Conservation (phyloP, 1,140 invertebrate genomes). For the Trinorchestia longiramus region DNA sequence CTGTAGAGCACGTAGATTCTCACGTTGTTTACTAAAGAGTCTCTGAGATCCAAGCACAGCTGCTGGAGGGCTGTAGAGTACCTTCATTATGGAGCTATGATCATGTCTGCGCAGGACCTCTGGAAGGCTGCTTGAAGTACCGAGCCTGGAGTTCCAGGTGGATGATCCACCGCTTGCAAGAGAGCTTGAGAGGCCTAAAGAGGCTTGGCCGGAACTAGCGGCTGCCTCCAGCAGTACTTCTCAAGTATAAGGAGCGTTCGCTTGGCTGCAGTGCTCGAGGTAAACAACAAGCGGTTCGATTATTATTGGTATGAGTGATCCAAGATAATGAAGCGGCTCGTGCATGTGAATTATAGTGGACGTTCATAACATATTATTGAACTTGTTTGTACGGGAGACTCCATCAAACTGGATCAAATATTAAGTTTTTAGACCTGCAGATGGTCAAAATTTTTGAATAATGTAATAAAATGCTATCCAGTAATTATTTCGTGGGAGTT, state of each 20-base stretch:
- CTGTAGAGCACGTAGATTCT: neutral
- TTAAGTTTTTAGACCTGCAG: neutral
- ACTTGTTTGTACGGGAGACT: neutral
- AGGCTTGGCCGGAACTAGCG: neutral
- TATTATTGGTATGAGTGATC: neutral
- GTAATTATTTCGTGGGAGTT: no score
- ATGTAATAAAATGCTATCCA: no score
- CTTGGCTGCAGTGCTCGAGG: neutral
- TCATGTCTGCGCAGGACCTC: neutral
- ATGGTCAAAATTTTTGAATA: neutral
- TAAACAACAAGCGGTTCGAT: neutral
- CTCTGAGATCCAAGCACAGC: neutral
- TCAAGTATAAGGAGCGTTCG: neutral
- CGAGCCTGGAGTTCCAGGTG: neutral
- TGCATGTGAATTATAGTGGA: neutral
- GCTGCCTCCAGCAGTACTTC: neutral
- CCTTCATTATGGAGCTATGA: neutral
- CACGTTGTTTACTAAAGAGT: neutral
- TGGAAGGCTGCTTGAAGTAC: neutral
- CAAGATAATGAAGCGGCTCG: neutral
- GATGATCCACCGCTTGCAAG: neutral
- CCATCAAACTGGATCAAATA: neutral
- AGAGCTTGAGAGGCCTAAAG: neutral
- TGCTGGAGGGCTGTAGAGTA: neutral
- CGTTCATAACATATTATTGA: neutral